Conservation (phyloP, 2,113 vertebrate genomes). For the Pelecanus crispus region DNA sequence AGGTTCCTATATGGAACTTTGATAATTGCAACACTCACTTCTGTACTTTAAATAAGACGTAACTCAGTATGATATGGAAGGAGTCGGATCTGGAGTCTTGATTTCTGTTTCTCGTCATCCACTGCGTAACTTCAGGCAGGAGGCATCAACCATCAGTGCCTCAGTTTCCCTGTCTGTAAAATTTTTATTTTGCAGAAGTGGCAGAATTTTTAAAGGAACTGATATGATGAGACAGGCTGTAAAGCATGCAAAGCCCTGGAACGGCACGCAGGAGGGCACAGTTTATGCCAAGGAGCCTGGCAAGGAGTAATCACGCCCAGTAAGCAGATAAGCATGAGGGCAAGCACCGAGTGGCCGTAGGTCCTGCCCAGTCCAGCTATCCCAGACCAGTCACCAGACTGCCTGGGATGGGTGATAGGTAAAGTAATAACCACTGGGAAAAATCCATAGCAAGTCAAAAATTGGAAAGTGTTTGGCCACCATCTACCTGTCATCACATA, state of each 20-base stretch:
- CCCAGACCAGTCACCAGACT: neutral
- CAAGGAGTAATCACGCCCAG: neutral
- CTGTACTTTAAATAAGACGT: neutral
- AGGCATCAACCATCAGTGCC: neutral
- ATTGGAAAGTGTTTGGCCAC: neutral
- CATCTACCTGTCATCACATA: neutral
- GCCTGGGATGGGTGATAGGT: neutral
- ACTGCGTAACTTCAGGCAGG: neutral
- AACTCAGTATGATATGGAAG: neutral
- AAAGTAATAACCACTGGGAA: neutral
- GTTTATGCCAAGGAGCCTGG: neutral
- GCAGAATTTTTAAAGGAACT: neutral
- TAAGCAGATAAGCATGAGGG: neutral
- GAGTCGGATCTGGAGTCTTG: neutral
- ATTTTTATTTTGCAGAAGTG: neutral
- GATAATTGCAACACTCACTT: neutral
- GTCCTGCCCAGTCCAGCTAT: neutral
- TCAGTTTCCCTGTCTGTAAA: neutral
- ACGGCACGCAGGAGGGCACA: neutral
- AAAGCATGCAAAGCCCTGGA: neutral
- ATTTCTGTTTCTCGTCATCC: neutral
- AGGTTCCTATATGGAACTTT: neutral
- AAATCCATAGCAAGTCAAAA: neutral
- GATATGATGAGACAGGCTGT: accelerated
- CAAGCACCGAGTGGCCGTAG: neutral